Evolutionary conservation across 64 coral and sea anemone species (phyloP), one percentile per base, ranked within the genome.

Genomic region (Montipora sp.): DNA sequence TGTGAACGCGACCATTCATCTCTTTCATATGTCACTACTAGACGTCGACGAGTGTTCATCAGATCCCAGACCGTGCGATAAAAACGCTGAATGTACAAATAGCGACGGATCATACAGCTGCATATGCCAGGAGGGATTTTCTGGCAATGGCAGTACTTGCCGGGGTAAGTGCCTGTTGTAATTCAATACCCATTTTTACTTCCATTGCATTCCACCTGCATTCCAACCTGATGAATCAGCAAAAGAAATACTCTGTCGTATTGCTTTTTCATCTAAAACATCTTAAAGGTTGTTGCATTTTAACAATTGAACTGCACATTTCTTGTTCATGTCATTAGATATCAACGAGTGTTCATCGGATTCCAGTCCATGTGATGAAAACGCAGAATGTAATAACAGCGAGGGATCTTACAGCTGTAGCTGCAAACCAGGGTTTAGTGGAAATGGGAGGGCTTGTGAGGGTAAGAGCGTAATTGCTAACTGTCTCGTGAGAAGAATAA

Each of bases 11-110:
- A 36, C 36, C 36, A 36, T 36, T 36, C 36, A 36, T 36, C 36
- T 11, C 1, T 57, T 57, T 8, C 11, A 57, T 57, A 8, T 57
- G 3, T 50, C 75, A 6, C 4, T 78, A 11, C 11, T 16, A 95
- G 94, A 95, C 83, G 48, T 95, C 10, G 59, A 95, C 60, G 94
- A 95, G 76, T 95, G 94, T 21, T 51, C 66, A 20, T 47, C 65
- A 58, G 80, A 43, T 65, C 43, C 77, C 19, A 27, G 18, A 9
- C 16, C 50, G 15, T 84, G 81, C 69, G 81, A 84, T 66, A 6
- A 69, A 66, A 70, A 84, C 18, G 81, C 81, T 14, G 16, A 47
- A 9, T 84, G 81, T 21, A 66, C 61, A 15, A 84, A 84, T 16
- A 69, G 16, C 66, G 46, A 69, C 15, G 81, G 81, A 8, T 84